Conservation (phyloP, 2,113 vertebrate genomes). For the Laticauda laticaudata region DNA sequence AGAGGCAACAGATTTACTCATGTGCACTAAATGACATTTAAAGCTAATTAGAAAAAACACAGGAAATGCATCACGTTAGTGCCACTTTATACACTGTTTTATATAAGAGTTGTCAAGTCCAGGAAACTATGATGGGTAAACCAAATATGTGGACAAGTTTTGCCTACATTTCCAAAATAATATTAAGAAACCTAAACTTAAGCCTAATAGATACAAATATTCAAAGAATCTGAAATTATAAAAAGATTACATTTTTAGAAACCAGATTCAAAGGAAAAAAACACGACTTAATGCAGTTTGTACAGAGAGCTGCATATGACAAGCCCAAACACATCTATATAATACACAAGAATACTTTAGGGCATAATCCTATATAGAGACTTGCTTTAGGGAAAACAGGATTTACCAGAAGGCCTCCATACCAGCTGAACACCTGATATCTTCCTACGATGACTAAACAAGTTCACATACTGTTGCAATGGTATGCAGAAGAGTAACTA, state of each 20-base stretch:
- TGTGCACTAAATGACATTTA: background rate
- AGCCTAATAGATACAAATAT: slow-evolving; percentile 29
- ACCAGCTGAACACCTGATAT: background rate
- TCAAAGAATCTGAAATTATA: background rate
- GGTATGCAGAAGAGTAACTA: background rate
- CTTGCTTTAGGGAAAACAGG: background rate
- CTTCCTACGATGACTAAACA: background rate
- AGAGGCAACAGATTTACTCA: background rate
- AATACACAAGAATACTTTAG: background rate
- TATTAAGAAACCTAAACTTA: background rate
- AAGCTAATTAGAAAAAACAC: background rate
- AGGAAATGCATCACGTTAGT: slow-evolving; percentile 16
- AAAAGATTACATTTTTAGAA: background rate
- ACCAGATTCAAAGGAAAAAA: background rate
- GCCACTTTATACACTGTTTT: slow-evolving; percentile 2
- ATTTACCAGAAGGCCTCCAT: background rate
- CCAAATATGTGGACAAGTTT: slow-evolving; percentile 3
- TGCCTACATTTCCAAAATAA: slow-evolving; percentile 29
- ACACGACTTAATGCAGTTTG: background rate
- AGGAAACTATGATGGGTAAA: slow-evolving; percentile 28
- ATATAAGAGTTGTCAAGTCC: slow-evolving; percentile 13
- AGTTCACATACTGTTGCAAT: background rate
- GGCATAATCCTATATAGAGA: background rate
- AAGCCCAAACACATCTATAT: background rate
- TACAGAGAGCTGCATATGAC: background rate